Evolutionary conservation across 2,797 vertebrate species (phyloP), one percentile per base, ranked within the genome.

Genomic region (Crocodylus rhombifer): DNA sequence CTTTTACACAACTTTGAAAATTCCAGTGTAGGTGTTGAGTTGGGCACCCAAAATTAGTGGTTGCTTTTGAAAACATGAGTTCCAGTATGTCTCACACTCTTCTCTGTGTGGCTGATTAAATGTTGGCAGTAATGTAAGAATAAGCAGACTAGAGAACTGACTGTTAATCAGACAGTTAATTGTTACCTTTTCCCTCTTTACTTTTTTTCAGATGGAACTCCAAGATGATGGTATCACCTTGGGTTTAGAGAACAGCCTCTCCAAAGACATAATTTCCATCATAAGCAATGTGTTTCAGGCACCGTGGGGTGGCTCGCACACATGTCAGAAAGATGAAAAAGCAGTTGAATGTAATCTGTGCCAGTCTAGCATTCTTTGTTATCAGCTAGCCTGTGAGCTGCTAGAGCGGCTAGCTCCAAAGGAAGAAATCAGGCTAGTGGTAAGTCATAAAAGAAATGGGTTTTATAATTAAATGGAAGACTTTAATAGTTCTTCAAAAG

Each of bases 221-320:
- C 99, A 99, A 97, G 99, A 99, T 95, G 99, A 99, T 58, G 99
- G 99, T 77, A 98, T 99, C 97, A 99, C 99, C 81, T 97, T 99
- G 98, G 99, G 99, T 84, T 98, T 99, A 96, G 99, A 99, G 95
- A 99, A 99, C 97, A 99, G 98, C 95, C 98, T 99, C 94, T 99
- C 99, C 63, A 99, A 99, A 97, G 99, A 99, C 96, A 98, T 99
- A 62, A 99, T 99, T 96, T 98, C 99, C 96, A 99, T 99, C 96
- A 98, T 99, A 98, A 99, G 99, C 98, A 99, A 99, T 78, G 99
- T 99, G 94, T 99, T 99, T 93, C 99, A 99, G 97, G 99, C 99
- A 79, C 99, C 99, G 3, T 99, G 99, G 99, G 99, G 99, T 25
- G 99, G 99, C 92, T 99, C 99, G 73, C 99, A 99, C 97, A 99